phyloP scores from a whole-genome alignment of 1,140 invertebrate species.

The Lutraria rhynchaena region DNA sequence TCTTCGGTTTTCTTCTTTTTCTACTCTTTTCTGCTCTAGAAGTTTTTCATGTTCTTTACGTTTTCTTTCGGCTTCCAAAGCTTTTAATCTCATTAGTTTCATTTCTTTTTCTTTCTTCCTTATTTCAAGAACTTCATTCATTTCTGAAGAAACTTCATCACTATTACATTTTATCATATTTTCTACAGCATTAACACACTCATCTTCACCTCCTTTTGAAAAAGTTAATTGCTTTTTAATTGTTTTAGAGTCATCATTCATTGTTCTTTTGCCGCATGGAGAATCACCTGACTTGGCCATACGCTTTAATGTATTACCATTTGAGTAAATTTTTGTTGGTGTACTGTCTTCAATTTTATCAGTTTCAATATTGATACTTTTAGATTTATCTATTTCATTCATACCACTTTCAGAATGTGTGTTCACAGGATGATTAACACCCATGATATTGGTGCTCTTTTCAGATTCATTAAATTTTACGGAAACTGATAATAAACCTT shows the following conservation, averaged over 20 bases:
- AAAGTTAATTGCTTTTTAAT: not conserved
- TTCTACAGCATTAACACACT: not conserved
- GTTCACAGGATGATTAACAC: not conserved
- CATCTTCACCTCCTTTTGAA: no score
- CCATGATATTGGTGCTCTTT: not conserved
- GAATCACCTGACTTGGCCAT: constrained; percentile 36
- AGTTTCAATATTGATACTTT: no score
- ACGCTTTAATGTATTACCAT: constrained; percentile 35
- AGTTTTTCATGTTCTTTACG: not conserved
- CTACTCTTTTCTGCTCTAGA: constrained; percentile 18
- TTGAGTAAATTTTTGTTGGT: constrained; percentile 40
- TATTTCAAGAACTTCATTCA: not conserved
- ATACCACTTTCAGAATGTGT: not conserved
- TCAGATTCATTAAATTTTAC: constrained; percentile 32
- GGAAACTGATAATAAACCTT: constrained; percentile 28
- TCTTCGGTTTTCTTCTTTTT: constrained; percentile 20
- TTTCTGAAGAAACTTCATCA: not conserved
- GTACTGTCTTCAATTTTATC: not conserved
- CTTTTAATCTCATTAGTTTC: not conserved
- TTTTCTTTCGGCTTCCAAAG: not conserved
- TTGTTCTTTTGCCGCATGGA: constrained; percentile 15
- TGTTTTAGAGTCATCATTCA: not conserved
- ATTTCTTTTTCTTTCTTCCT: not conserved
- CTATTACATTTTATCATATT: no score
- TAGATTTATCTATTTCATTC: not conserved